phyloP scores from a whole-genome alignment of 2,113 vertebrate species.

The Struthio camelus region DNA sequence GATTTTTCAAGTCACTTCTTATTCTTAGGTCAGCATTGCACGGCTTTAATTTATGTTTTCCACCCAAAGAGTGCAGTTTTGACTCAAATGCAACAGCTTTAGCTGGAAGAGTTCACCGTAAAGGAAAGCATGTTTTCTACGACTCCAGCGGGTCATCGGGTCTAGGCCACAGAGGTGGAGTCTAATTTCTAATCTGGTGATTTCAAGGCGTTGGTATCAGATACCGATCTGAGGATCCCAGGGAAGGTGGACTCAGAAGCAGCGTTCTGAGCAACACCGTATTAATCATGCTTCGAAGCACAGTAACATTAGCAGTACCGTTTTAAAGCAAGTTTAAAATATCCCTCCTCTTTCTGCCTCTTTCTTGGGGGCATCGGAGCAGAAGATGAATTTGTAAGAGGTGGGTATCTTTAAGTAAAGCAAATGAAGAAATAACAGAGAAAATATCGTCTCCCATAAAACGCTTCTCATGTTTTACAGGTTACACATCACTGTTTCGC shows the following conservation, averaged over 20 bases:
- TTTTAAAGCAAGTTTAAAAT: neutral
- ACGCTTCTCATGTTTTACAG: neutral
- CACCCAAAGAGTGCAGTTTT: neutral
- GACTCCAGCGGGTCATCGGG: neutral
- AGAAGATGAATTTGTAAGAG: neutral
- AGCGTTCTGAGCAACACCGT: neutral
- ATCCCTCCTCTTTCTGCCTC: neutral
- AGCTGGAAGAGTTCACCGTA: neutral
- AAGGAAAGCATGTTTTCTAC: neutral
- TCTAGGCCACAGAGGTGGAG: neutral
- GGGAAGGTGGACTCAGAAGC: conserved; percentile 16
- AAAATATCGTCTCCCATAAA: neutral
- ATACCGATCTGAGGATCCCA: conserved; percentile 18
- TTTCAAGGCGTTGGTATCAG: conserved; percentile 23
- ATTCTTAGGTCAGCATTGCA: neutral
- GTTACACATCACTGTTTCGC: neutral
- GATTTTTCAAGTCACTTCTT: neutral
- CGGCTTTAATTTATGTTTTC: neutral
- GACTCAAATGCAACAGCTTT: neutral
- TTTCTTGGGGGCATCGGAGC: neutral
- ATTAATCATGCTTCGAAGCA: neutral
- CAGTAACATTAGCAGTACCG: neutral
- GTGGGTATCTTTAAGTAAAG: neutral
- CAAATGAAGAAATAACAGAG: neutral
- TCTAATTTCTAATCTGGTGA: conserved; percentile 48